phyloP scores from a whole-genome alignment of 2,113 vertebrate species.

The Arvicanthis niloticus region DNA sequence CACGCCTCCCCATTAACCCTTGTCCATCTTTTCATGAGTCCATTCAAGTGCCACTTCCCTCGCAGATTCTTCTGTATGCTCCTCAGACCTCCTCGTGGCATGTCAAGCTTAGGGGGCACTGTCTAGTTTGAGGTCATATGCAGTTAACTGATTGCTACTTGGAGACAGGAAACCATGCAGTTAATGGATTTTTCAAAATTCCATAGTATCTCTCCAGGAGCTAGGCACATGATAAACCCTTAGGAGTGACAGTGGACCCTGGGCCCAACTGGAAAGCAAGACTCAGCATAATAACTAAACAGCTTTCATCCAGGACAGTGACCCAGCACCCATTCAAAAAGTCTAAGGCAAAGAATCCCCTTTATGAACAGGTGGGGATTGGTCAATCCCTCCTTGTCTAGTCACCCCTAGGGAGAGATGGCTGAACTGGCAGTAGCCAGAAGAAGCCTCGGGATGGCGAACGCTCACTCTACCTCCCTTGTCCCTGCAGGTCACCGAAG shows the following conservation, averaged over 20 bases:
- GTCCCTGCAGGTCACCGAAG: conserved; percentile 94
- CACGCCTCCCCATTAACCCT: conserved; percentile 20
- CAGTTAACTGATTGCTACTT: background rate
- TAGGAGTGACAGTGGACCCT: background rate
- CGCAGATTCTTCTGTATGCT: conserved; percentile 15
- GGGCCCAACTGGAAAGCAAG: conserved; percentile 16
- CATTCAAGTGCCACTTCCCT: conserved; percentile 57
- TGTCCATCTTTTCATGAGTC: conserved; percentile 68
- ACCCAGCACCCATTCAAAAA: conserved; percentile 21
- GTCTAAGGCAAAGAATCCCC: conserved; percentile 8
- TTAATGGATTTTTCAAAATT: background rate
- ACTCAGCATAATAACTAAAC: background rate
- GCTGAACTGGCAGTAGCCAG: conserved; percentile 80
- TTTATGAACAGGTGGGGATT: conserved; percentile 77
- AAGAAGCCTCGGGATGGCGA: conserved; percentile 78
- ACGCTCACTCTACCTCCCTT: conserved; percentile 80
- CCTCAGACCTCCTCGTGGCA: conserved; percentile 12
- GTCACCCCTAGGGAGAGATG: conserved; percentile 67
- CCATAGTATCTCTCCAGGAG: background rate
- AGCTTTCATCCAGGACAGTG: background rate
- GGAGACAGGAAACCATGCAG: background rate
- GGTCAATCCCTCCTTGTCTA: conserved; percentile 79
- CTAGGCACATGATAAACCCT: conserved; percentile 42
- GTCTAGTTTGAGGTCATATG: conserved; percentile 15
- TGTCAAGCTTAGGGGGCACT: background rate